These are phyloP conservation scores for Lathamus discolor DNA, from an alignment of 2,113 vertebrate genomes.

Conservation along the genomic window DNA sequence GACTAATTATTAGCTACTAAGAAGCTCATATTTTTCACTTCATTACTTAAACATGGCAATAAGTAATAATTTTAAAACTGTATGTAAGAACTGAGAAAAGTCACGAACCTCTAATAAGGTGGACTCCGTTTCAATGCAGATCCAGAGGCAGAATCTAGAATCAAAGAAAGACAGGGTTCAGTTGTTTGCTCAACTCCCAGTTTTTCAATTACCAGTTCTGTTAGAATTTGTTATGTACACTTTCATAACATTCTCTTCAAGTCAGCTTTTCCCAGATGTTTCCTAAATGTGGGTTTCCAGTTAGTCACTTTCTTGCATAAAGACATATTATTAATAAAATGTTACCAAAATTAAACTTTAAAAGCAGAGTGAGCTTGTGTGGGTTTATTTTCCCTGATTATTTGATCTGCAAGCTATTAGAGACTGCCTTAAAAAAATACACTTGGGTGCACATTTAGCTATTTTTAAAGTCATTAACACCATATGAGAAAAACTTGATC, in stretches of 20 bases:
- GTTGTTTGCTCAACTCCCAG: neutral
- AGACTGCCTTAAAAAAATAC: neutral
- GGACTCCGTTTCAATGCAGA: neutral
- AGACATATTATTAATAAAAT: neutral
- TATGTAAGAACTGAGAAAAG: neutral
- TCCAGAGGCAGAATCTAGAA: slow-evolving; percentile 24
- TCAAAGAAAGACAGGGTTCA: neutral
- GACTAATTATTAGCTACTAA: neutral
- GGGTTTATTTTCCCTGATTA: neutral
- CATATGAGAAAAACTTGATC: neutral
- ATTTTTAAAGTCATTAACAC: neutral
- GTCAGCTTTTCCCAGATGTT: neutral
- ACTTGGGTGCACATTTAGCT: neutral
- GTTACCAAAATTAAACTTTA: neutral
- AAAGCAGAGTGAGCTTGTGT: neutral
- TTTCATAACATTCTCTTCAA: neutral
- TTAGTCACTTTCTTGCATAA: neutral
- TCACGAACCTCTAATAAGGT: neutral
- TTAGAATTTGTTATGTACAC: neutral
- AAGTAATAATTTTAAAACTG: neutral
- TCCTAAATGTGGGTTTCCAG: neutral
- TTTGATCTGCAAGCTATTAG: neutral
- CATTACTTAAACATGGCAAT: neutral
- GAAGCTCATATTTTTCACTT: neutral
- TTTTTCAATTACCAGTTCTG: neutral